Percentiles rank a stretch among this genome's conserved stretches.
Conservation (phyloP, 2,113 vertebrate species). For the Cochlearius cochlearius region DNA sequence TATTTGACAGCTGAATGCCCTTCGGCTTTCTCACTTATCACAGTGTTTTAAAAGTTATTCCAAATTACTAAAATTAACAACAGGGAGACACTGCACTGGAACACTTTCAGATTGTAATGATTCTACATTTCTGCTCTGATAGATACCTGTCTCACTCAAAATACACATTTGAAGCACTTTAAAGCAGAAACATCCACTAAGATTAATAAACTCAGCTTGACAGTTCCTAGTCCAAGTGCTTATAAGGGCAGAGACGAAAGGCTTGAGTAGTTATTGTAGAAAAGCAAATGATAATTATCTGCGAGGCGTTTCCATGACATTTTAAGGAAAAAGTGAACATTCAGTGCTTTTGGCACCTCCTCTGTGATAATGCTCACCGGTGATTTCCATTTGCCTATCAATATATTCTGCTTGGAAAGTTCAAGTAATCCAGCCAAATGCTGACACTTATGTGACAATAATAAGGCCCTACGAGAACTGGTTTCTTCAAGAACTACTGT, state of each 20-base stretch:
- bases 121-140: background rate
- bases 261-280: background rate
- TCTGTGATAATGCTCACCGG: background rate
- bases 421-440: background rate
- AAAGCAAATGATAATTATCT: constrained; percentile 9
- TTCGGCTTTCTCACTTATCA: background rate
- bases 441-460: background rate
- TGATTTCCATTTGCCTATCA: background rate
- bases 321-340: background rate
- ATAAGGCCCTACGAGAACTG: background rate
- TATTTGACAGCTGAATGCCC: background rate
- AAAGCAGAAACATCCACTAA: background rate
- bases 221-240: constrained; percentile 3
- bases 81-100: background rate
- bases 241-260: background rate
- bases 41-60: background rate
- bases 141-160: constrained; percentile 1
- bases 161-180: background rate
- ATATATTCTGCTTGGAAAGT: background rate
- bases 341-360: background rate
- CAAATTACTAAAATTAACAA: constrained; percentile 1
- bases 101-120: background rate
- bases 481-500: background rate
- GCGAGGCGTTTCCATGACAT: background rate
- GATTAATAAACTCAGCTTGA: background rate